Evolutionary conservation across 2,888 invertebrate genomes (phyloP).

Genomic region (Melipona beecheii): DNA sequence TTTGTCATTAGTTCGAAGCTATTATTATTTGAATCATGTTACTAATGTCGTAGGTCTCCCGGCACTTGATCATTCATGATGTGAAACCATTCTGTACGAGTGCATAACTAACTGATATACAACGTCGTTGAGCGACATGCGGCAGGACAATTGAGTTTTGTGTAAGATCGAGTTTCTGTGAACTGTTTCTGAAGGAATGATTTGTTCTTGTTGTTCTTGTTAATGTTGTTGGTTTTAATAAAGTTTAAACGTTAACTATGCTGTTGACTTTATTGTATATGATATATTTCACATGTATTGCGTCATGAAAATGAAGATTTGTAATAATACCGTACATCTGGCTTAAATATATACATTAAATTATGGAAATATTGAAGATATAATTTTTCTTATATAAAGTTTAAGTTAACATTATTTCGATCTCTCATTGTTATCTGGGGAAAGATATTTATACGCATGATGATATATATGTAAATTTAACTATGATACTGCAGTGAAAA

Average conservation of each 20-base stretch:
- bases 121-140: conserved; percentile 61
- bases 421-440: background rate
- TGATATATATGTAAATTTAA: background rate
- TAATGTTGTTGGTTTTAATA: conserved; percentile 78
- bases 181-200: conserved; percentile 62
- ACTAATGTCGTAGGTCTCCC: conserved; percentile 80
- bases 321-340: background rate
- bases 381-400: background rate
- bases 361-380: conserved; percentile 1
- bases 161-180: conserved; percentile 57
- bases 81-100: conserved; percentile 73
- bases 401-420: background rate
- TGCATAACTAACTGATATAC: conserved; percentile 58
- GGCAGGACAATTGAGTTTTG: conserved; percentile 62
- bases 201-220: conserved; percentile 69
- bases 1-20: conserved; percentile 48
- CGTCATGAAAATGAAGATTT: background rate
- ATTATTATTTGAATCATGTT: conserved; percentile 73
- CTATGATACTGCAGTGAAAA: background rate
- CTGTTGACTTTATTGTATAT: conserved; percentile 12
- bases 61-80: conserved; percentile 71
- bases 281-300: background rate
- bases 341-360: conserved; percentile 2
- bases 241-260: conserved; percentile 72
- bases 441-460: background rate